These are phyloP conservation scores for Caenorhabditis sp. DNA, from an alignment of 2,888 invertebrate species.

Conservation along the genomic window DNA sequence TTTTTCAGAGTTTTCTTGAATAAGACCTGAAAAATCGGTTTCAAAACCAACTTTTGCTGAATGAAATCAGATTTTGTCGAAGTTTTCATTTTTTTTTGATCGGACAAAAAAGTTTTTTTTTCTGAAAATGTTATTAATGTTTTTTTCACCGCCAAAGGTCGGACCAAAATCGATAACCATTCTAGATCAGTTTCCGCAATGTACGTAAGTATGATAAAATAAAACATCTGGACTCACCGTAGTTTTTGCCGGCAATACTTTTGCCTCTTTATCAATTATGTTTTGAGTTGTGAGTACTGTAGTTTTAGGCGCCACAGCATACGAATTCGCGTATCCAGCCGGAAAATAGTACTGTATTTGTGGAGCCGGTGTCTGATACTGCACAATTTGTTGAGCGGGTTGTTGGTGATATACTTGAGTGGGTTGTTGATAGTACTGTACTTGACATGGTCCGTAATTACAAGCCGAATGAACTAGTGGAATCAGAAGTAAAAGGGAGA, in stretches of 20 bases:
- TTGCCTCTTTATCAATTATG: slow-evolving; percentile 14
- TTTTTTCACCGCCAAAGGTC: too few species aligned
- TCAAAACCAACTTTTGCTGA: too few species aligned
- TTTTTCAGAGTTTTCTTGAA: too few species aligned
- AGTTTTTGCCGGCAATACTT: slow-evolving; percentile 2
- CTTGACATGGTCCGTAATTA: background rate
- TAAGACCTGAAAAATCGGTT: too few species aligned
- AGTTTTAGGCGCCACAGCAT: slow-evolving; percentile 19
- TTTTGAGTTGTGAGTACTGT: slow-evolving; percentile 3
- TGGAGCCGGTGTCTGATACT: background rate
- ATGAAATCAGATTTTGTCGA: too few species aligned
- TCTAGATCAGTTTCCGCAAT: too few species aligned
- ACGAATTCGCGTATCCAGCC: slow-evolving; percentile 7
- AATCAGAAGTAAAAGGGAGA: background rate
- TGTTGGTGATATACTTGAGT: background rate
- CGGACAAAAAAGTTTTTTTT: too few species aligned
- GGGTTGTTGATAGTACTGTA: background rate
- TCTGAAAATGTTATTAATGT: too few species aligned
- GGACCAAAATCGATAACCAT: too few species aligned
- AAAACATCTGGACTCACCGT: too few species aligned
- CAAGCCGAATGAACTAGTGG: background rate
- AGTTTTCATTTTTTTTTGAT: too few species aligned
- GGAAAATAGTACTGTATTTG: slow-evolving; percentile 13
- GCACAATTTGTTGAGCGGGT: background rate
- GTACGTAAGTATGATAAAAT: too few species aligned